Evolutionary conservation across 2,888 invertebrate species (phyloP), one percentile per base, ranked within the genome.

Genomic region (Mongoloraphidia duomilia): DNA sequence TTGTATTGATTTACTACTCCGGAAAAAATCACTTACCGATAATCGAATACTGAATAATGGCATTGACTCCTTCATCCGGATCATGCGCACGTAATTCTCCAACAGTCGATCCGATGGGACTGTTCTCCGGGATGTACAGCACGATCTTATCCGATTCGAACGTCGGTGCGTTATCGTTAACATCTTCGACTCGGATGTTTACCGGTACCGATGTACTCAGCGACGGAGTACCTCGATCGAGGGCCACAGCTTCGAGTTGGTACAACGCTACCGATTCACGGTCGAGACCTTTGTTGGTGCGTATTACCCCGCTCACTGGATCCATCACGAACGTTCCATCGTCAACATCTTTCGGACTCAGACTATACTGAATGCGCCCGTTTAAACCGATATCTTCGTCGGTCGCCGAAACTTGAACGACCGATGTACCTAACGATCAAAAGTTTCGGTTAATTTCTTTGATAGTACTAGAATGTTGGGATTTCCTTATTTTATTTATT

Each of bases 261-360:
- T 96, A 96, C 8, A 79, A 75, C 0, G 90, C 82, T 0, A 84
- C 84, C 0, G 85, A 87, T 66, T 98, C 98, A 34, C 97, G 73
- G 64, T 98, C 98, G 51, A 98, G 65, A 0, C 82, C 79, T 63
- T 90, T 88, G 52, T 89, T 86, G 0, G 93, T 94, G 49, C 94
- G 72, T 11, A 98, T 80, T 1, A 92, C 86, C 0, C 97, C 97
- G 1, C 91, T 91, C 0, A 89, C 86, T 0, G 89, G 80, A 66
- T 97, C 96, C 12, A 97, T 83, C 0, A 86, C 83, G 65, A 97
- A 97, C 0, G 93, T 87, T 0, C 89, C 91, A 58, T 91, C 89
- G 37, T 88, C 91, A 1, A 77, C 66, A 60, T 85, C 84, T 49
- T 78, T 80, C 36, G 82, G 73, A 47, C 80, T 79, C 9, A 90